Evolutionary conservation across 2,888 invertebrate species (phyloP).

Genomic region (Hypercompe scribonia): DNA sequence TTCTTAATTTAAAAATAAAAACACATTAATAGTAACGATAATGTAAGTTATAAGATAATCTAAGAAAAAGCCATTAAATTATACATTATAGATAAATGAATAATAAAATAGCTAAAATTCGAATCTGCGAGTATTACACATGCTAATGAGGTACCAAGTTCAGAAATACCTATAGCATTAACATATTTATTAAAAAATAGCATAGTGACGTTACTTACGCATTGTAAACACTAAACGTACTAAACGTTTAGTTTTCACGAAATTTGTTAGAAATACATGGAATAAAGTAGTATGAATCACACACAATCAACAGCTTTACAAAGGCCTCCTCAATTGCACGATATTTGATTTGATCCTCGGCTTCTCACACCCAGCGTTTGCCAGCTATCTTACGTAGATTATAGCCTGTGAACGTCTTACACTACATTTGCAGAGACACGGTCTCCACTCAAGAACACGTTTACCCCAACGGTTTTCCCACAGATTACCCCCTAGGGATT

Average conservation of each 20-base stretch:
- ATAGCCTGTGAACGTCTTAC: too few species aligned
- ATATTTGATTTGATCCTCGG: too few species aligned
- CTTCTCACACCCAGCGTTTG: too few species aligned
- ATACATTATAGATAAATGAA: not conserved
- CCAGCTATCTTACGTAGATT: too few species aligned
- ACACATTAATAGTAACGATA: not conserved
- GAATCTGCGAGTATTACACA: not conserved
- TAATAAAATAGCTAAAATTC: not conserved
- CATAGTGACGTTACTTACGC: not conserved
- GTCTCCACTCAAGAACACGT: too few species aligned
- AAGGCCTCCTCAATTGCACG: too few species aligned
- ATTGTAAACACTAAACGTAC: not conserved
- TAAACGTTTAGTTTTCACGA: not conserved
- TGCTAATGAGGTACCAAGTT: not conserved
- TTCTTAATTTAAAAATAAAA: not conserved
- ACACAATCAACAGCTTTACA: too few species aligned
- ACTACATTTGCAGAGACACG: too few species aligned
- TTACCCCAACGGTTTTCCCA: too few species aligned
- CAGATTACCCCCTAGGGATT: too few species aligned
- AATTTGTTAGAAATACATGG: not conserved
- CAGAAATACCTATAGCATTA: not conserved
- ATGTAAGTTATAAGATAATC: not conserved
- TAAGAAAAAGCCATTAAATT: not conserved
- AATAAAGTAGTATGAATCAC: not conserved
- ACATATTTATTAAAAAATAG: not conserved